Evolutionary conservation across 2,113 vertebrate species (phyloP).

Genomic region (Psephotus haematonotus): DNA sequence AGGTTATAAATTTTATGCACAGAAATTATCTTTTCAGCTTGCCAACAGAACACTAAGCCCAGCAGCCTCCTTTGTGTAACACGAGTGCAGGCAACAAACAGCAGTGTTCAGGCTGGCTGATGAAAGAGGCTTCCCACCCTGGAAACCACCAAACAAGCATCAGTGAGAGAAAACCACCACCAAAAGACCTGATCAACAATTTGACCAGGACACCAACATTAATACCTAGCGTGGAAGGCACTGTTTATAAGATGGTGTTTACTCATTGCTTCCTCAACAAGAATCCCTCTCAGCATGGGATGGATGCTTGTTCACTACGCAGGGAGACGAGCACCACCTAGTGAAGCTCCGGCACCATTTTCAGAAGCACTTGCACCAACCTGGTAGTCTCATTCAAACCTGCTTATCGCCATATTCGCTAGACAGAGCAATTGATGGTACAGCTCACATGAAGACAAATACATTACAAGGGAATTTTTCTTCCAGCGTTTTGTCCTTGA

Average conservation of each 20-base stretch:
- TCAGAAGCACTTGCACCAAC: background rate
- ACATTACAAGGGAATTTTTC: background rate
- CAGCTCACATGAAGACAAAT: background rate
- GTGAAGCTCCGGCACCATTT: background rate
- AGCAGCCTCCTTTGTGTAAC: background rate
- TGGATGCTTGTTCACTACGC: background rate
- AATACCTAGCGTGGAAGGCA: background rate
- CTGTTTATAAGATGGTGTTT: background rate
- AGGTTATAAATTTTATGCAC: background rate
- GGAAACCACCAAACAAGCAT: background rate
- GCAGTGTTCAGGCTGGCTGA: background rate
- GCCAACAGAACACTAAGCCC: background rate
- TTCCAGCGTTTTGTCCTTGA: background rate
- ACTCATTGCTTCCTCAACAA: background rate
- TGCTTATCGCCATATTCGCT: rapidly evolving
- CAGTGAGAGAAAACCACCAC: background rate
- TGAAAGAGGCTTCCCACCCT: background rate
- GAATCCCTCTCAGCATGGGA: too few relatives aligned
- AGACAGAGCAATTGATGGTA: background rate
- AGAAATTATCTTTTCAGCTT: background rate
- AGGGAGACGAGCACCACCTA: slow-evolving; percentile 13
- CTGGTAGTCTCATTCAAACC: rapidly evolving
- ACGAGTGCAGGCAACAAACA: rapidly evolving
- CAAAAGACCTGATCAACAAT: background rate
- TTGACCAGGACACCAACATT: background rate